Conservation (phyloP, 2,113 vertebrate genomes). For the Microcebus murinus region DNA sequence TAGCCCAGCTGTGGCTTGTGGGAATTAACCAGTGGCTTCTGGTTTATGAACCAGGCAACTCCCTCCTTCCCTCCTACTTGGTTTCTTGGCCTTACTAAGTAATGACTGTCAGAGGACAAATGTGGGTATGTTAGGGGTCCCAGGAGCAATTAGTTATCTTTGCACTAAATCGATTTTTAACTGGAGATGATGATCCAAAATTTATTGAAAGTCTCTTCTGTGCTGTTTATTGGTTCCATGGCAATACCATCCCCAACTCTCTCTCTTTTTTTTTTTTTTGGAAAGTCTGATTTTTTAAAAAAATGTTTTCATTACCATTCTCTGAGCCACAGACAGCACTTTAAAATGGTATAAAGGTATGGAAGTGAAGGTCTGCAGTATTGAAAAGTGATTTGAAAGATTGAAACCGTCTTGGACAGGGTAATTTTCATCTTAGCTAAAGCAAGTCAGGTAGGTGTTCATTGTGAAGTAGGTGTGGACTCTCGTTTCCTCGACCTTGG, state of each 20-base stretch:
- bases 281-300: no score
- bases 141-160: not conserved
- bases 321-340: not conserved
- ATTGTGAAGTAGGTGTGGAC: not conserved
- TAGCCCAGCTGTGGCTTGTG: not conserved
- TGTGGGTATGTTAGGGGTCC: not conserved
- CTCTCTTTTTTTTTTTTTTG: no score
- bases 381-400: not conserved
- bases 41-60: not conserved
- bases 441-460: not conserved
- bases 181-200: not conserved
- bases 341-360: not conserved
- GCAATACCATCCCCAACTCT: not conserved
- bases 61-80: not conserved
- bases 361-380: not conserved
- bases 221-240: not conserved
- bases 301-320: not conserved
- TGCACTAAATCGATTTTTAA: not conserved
- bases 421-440: constrained; percentile 5
- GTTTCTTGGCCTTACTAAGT: not conserved
- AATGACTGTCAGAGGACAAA: not conserved
- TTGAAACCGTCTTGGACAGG: not conserved
- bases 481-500: not conserved
- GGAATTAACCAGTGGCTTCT: not conserved
- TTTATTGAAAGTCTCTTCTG: not conserved